These are phyloP conservation scores for Erebia aethiops DNA, from an alignment of 2,888 invertebrate species.

Conservation along the genomic window DNA sequence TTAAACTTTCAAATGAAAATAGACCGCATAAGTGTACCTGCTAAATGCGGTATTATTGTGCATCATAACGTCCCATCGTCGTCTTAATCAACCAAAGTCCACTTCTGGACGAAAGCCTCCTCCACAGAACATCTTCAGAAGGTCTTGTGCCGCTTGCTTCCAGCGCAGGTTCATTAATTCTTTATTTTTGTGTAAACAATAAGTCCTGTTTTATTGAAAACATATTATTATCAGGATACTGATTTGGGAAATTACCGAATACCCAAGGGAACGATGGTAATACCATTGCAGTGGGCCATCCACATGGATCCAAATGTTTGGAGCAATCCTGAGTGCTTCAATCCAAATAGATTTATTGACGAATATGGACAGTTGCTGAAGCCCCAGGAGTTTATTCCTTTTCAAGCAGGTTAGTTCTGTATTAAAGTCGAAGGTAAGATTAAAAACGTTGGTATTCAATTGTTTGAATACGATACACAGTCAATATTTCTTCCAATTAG, in stretches of 20 bases:
- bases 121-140: too few relatives aligned
- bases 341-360: conserved; percentile 87
- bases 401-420: conserved; percentile 87
- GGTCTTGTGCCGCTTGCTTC: too few relatives aligned
- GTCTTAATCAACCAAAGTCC: too few relatives aligned
- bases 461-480: too few relatives aligned
- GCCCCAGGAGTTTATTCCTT: conserved; percentile 89
- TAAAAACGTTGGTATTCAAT: background rate
- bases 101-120: too few relatives aligned
- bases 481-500: background rate
- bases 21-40: too few relatives aligned
- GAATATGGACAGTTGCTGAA: conserved; percentile 84
- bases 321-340: conserved; percentile 86
- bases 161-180: too few relatives aligned
- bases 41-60: too few relatives aligned
- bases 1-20: too few relatives aligned
- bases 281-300: conserved; percentile 92
- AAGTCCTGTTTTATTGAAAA: background rate
- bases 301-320: conserved; percentile 88
- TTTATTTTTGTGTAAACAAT: too few relatives aligned
- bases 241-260: conserved; percentile 84
- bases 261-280: conserved; percentile 87
- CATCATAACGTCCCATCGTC: too few relatives aligned
- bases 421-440: background rate
- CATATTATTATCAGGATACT: conserved; percentile 68